A percentile compares a stretch with the other conserved stretches of the same genome.
These are phyloP conservation scores for Micrasema minimum DNA, from an alignment of 1,140 invertebrate genomes.

Conservation along the genomic window DNA sequence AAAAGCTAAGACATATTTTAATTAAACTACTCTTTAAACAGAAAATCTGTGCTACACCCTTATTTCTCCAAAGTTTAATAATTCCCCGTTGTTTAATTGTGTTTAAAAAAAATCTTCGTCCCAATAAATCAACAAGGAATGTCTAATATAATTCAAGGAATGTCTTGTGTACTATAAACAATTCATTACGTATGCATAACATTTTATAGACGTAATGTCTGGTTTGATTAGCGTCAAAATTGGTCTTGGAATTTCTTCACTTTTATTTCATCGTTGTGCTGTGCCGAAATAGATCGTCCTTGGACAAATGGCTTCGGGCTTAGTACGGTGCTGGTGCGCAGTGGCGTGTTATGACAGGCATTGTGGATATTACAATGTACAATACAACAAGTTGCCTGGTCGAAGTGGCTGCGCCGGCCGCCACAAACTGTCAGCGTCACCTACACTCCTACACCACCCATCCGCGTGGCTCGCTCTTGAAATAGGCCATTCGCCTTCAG, in stretches of 20 bases:
- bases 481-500: slow-evolving; percentile 44
- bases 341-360: slow-evolving; percentile 6
- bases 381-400: slow-evolving; percentile 19
- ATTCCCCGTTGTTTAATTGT: too few species aligned
- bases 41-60: too few species aligned
- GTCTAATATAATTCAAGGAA: too few species aligned
- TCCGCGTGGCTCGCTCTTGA: slow-evolving; percentile 37
- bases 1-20: too few species aligned
- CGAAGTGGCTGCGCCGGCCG: not conserved
- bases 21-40: too few species aligned
- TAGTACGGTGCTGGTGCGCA: not conserved
- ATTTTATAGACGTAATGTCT: too few species aligned
- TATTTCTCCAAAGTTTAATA: too few species aligned
- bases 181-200: too few species aligned
- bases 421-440: not conserved
- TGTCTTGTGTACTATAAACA: too few species aligned
- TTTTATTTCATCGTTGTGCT: not conserved
- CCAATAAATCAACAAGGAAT: too few species aligned
- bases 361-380: slow-evolving; percentile 12
- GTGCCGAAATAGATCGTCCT: not conserved
- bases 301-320: not conserved
- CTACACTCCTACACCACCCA: slow-evolving; percentile 5
- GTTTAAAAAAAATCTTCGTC: too few species aligned
- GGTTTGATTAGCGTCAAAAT: not conserved
- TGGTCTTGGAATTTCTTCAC: not conserved